These are phyloP conservation scores for Neosilurus mollespiculum DNA, from an alignment of 2,797 vertebrate species.

Conservation along the genomic window DNA sequence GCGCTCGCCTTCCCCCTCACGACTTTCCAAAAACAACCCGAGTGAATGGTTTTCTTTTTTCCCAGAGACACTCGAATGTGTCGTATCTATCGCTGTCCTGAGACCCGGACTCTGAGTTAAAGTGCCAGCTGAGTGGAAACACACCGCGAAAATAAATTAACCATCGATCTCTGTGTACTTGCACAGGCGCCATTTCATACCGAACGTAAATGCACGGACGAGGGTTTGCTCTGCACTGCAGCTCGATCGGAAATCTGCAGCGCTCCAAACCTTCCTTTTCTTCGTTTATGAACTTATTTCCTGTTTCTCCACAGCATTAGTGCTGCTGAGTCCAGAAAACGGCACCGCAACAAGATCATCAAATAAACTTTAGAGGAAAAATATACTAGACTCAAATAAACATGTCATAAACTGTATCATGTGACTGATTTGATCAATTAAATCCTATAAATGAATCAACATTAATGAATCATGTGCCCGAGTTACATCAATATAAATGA, in stretches of 20 bases:
- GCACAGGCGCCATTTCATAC: conserved; percentile 18
- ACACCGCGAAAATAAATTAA: conserved; percentile 42
- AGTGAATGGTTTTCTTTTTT: conserved; percentile 54
- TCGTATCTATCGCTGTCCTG: conserved; percentile 41
- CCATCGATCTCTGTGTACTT: conserved; percentile 39
- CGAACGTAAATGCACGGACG: conserved; percentile 7
- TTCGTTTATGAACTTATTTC: neutral
- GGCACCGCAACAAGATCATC: neutral
- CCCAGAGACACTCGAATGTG: conserved; percentile 40
- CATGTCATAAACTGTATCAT: neutral
- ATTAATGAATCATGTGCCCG: neutral
- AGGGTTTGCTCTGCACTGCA: neutral
- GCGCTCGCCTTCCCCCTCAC: neutral
- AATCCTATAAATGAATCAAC: too few species aligned
- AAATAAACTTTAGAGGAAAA: too few species aligned
- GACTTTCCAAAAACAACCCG: conserved; percentile 7
- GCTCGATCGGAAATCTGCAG: conserved; percentile 1
- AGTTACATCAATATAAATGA: neutral
- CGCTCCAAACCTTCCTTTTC: neutral
- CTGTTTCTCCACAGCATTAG: neutral
- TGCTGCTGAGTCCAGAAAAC: neutral
- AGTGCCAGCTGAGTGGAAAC: conserved; percentile 38
- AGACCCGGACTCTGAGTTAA: conserved; percentile 38
- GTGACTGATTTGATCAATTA: neutral
- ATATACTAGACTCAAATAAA: neutral